Evolutionary conservation across 2,113 vertebrate species (phyloP).

Genomic region (Xiphias gladius): DNA sequence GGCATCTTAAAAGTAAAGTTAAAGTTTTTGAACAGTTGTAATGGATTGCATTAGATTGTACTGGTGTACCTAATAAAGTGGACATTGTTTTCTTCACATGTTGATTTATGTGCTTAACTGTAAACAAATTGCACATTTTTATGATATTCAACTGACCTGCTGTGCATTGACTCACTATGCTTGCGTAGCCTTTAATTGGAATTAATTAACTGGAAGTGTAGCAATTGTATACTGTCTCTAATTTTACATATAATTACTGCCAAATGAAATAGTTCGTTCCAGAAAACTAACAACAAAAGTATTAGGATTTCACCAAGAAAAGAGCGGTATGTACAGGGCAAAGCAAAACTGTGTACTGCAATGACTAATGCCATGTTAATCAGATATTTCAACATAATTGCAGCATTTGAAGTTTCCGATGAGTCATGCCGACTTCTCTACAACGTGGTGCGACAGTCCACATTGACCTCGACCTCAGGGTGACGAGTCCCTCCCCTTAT

Average conservation of each 20-base stretch:
- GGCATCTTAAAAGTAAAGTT: too few species aligned
- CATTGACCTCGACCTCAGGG: not conserved
- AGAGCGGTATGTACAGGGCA: not conserved
- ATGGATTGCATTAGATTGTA: not conserved
- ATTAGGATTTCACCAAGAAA: constrained; percentile 4
- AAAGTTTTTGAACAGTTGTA: not conserved
- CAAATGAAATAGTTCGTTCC: not conserved
- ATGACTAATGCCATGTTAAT: not conserved
- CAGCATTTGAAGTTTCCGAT: not conserved
- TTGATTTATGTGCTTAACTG: too few species aligned
- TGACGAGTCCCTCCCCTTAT: not conserved
- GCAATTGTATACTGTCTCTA: not conserved
- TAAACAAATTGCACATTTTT: too few species aligned
- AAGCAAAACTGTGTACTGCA: not conserved
- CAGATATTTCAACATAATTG: constrained; percentile 8
- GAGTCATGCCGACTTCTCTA: not conserved
- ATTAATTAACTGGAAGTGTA: not conserved
- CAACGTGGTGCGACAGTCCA: not conserved
- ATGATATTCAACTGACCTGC: not conserved
- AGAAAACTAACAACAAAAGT: not conserved
- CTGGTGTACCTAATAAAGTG: not conserved
- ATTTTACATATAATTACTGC: not conserved
- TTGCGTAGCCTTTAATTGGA: not conserved
- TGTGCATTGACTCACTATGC: not conserved
- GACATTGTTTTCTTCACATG: not conserved